Conservation (phyloP, 1,140 invertebrate species). For the Ceratitis capitata region DNA sequence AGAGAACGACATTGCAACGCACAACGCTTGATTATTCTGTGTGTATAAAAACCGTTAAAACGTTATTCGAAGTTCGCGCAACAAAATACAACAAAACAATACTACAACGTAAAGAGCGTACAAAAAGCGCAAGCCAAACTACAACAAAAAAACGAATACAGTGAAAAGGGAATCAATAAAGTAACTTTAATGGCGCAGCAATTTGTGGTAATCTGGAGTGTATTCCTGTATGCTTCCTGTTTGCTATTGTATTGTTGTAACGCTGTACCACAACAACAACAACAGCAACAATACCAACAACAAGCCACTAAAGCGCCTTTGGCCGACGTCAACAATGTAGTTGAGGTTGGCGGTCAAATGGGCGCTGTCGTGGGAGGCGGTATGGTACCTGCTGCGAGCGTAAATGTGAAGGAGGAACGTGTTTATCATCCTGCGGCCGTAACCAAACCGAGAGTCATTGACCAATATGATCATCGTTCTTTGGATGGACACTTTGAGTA, state of each 20-base stretch:
- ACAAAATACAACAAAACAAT: not conserved
- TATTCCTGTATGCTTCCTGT: constrained; percentile 2
- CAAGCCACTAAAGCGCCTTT: not conserved
- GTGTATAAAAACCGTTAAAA: constrained; percentile 13
- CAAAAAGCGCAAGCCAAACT: constrained; percentile 2
- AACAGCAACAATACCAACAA: not conserved
- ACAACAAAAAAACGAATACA: constrained; percentile 9
- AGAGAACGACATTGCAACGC: not conserved
- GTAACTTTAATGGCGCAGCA: constrained; percentile 24
- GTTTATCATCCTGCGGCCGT: constrained; percentile 47
- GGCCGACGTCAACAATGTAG: not conserved
- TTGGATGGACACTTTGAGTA: constrained; percentile 54
- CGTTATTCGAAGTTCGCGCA: not conserved
- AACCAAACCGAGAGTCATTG: constrained; percentile 46
- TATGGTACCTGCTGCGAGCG: not conserved
- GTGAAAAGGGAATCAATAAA: constrained; percentile 24
- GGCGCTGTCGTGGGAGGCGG: not conserved
- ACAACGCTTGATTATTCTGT: constrained; percentile 20
- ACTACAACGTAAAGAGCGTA: not conserved
- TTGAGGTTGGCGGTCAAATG: not conserved
- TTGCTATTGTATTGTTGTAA: not conserved
- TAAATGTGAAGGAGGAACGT: constrained; percentile 45
- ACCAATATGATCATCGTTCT: constrained; percentile 50
- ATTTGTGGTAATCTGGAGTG: constrained; percentile 23
- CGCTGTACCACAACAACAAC: not conserved